Evolutionary conservation across 2,797 vertebrate species (phyloP).

Genomic region (Semaprochilodus insignis): DNA sequence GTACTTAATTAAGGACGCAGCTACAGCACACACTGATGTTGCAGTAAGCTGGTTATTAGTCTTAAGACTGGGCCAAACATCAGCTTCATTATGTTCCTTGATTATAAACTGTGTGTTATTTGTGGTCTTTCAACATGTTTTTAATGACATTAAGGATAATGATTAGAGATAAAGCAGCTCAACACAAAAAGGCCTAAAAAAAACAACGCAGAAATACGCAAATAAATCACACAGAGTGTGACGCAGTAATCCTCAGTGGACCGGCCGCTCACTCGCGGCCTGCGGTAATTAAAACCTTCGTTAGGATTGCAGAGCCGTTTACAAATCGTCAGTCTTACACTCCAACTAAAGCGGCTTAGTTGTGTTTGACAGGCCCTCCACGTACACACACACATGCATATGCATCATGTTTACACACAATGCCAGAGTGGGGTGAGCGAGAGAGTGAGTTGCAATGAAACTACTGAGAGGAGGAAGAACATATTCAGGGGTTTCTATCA

Average conservation of each 20-base stretch:
- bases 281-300: conserved; percentile 3
- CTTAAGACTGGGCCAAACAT: background rate
- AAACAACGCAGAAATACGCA: background rate
- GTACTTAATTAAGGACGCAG: background rate
- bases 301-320: background rate
- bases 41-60: background rate
- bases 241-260: background rate
- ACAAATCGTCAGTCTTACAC: conserved; percentile 1
- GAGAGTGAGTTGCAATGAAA: background rate
- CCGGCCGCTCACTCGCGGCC: background rate
- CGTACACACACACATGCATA: background rate
- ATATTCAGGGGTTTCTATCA: background rate
- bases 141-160: background rate
- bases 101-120: background rate
- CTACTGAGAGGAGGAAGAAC: background rate
- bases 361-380: background rate
- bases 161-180: conserved; percentile 8
- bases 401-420: conserved; percentile 20
- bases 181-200: background rate
- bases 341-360: background rate
- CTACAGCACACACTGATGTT: background rate
- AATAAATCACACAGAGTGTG: background rate
- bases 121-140: background rate
- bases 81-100: background rate
- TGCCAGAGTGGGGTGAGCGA: background rate